Conservation (phyloP, 2,113 vertebrate species). For the Helogale parvula region DNA sequence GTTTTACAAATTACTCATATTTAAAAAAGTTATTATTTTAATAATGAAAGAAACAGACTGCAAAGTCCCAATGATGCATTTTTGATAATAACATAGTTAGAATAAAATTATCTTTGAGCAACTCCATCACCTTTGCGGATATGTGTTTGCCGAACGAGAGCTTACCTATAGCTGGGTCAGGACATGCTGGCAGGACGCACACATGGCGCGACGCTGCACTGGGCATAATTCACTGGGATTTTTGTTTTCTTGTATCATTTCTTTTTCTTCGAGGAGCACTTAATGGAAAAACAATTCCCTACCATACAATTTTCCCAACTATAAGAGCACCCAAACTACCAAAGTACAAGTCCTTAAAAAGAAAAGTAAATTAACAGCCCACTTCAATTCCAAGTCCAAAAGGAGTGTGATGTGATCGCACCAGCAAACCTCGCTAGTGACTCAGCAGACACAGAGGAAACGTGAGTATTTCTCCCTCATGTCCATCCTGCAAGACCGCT, state of each 20-base stretch:
- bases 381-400: neutral
- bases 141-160: conserved; percentile 23
- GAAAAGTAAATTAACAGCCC: conserved; percentile 27
- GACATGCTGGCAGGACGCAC: conserved; percentile 23
- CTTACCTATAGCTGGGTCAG: conserved; percentile 14
- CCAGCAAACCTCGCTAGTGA: neutral
- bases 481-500: neutral
- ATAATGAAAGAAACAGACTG: conserved; percentile 48
- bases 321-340: conserved; percentile 4
- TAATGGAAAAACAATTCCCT: conserved; percentile 10
- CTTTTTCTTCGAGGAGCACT: conserved; percentile 53
- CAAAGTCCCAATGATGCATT: conserved; percentile 21
- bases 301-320: conserved; percentile 28
- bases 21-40: conserved; percentile 45
- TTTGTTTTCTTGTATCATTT: conserved; percentile 47
- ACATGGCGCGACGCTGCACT: conserved; percentile 15
- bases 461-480: neutral
- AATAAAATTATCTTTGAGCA: conserved; percentile 52
- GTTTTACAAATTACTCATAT: conserved; percentile 45
- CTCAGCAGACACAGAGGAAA: neutral
- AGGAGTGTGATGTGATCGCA: neutral
- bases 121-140: neutral
- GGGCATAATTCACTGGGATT: neutral
- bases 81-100: conserved; percentile 36
- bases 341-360: conserved; percentile 28